Conservation (phyloP, 64 coral and sea anemone species). For the Pocillopora verrucosa region DNA sequence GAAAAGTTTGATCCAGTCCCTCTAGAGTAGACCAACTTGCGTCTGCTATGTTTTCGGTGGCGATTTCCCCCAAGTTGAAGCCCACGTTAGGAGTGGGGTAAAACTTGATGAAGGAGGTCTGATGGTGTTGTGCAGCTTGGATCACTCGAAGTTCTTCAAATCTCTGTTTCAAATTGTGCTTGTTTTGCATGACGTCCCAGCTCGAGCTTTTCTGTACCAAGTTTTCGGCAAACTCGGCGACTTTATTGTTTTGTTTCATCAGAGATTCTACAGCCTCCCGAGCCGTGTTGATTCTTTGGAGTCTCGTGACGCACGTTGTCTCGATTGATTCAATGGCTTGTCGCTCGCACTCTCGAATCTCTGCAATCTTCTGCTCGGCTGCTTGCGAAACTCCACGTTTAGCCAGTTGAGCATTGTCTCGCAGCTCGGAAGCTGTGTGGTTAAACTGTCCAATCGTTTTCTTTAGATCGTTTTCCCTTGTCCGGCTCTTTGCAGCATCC, state of each 20-base stretch:
- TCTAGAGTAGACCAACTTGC: background rate
- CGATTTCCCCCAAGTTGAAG: background rate
- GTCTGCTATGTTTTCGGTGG: background rate
- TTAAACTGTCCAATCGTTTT: background rate
- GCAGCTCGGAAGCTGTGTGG: background rate
- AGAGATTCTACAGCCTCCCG: background rate
- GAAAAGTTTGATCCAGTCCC: background rate
- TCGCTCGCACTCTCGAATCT: background rate
- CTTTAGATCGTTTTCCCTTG: background rate
- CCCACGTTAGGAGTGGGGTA: background rate
- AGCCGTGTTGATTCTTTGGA: background rate
- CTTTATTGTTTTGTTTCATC: background rate
- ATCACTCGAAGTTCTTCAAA: background rate
- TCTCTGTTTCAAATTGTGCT: background rate
- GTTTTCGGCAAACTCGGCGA: background rate
- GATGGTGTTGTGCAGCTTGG: background rate
- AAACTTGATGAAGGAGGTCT: background rate
- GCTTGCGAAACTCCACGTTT: too few relatives aligned
- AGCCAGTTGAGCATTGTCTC: too few relatives aligned
- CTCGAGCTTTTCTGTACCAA: background rate
- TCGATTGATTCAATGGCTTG: background rate
- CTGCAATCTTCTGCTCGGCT: too few relatives aligned
- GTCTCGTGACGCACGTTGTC: background rate
- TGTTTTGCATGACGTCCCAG: background rate
- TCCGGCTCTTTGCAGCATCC: background rate